A percentile compares a stretch with the other conserved stretches of the same genome.
These are phyloP conservation scores for Heliconius hortense DNA, from an alignment of 2,888 invertebrate genomes.

Conservation along the genomic window DNA sequence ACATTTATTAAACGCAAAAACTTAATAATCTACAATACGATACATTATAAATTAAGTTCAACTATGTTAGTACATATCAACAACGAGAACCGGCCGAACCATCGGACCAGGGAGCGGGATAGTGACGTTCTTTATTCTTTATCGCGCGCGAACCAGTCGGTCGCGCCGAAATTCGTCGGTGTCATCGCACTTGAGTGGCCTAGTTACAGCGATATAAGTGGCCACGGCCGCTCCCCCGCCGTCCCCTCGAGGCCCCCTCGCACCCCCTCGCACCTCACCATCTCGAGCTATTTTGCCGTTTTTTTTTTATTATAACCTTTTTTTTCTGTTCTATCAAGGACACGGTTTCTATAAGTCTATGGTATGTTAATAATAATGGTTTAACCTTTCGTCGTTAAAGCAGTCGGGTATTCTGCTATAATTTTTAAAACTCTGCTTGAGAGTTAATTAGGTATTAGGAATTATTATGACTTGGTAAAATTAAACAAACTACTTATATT, in stretches of 20 bases:
- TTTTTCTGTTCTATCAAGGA: constrained; percentile 32
- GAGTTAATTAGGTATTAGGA: neutral
- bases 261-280: constrained; percentile 39
- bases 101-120: constrained; percentile 19
- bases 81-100: constrained; percentile 27
- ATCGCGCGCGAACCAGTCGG: constrained; percentile 42
- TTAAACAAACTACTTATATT: neutral
- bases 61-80: constrained; percentile 19
- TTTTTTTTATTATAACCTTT: constrained; percentile 24
- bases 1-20: neutral
- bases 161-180: constrained; percentile 57
- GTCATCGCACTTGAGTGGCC: constrained; percentile 71
- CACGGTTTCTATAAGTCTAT: constrained; percentile 4
- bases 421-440: neutral
- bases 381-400: neutral
- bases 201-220: constrained; percentile 63
- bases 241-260: constrained; percentile 1
- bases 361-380: neutral
- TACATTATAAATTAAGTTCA: neutral
- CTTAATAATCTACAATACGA: neutral
- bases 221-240: constrained; percentile 42
- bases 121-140: constrained; percentile 36
- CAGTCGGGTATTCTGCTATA: neutral
- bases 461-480: neutral
- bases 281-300: constrained; percentile 41